Base-by-base conservation (phyloP, 2,888 invertebrate species). In the Minunthozetes semirufus region DNA sequence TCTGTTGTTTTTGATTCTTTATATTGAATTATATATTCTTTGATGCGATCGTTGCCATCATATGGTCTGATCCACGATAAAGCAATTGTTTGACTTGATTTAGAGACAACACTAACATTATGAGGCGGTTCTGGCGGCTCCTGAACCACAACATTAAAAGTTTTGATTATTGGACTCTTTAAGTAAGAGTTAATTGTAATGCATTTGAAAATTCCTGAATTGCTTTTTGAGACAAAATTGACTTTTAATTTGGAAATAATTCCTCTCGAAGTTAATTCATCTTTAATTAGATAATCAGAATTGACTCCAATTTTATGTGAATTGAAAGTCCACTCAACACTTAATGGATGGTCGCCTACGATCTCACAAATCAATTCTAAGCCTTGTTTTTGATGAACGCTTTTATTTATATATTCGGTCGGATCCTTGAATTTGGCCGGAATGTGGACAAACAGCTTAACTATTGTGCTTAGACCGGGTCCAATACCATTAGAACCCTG, bases 401-500 rank as follows among this genome's bases (percentile, higher is more conserved):
- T 70, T 25, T 46, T 27, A 70, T 70, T 48, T 19, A 48, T 8
- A 4, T 25, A 46, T 13, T 70, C 46, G 5, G 13, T 25, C 25
- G 46, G 48, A 4, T 70, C 70, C 27, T 48, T 48, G 48, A 70
- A 70, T 15, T 48, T n/a, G 9, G 19, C 70, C 48, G 70, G 70
- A 48, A 70, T 70, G 48, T 70, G 70, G 13, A 96, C 95, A 80
- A 92, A 93, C 79, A 97, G 91, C 80, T 92, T 88, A 80, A 95
- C 92, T 27, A 96, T 94, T 79, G 95, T 95, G 73, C 95, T 96
- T 46, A 96, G 86, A 81, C 94, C 95, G 77, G 94, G 92, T 77
- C 95, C 95, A 80, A 97, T 94, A 80, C 94, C 93, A 84, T 97
- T 97, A 70, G 93, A 93, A 76, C 95, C 94, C 85, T 96, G 94